Conservation (phyloP, 2,113 vertebrate species). For the Xenopus laevis region DNA sequence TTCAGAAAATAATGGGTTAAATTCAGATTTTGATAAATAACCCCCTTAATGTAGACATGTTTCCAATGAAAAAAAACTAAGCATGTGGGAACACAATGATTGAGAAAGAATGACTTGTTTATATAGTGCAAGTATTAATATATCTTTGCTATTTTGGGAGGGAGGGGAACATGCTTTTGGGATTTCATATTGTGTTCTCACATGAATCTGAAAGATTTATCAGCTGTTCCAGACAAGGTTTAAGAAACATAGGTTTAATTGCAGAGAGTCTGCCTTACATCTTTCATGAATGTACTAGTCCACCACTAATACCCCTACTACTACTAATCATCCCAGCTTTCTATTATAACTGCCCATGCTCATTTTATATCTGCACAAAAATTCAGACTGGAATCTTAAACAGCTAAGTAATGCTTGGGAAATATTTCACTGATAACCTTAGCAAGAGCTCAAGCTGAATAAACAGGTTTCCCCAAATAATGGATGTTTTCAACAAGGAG, state of each 20-base stretch:
- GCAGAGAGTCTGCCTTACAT: not conserved
- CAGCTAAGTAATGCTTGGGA: not conserved
- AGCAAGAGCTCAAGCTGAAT: not conserved
- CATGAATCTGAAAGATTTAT: slow-evolving; percentile 10
- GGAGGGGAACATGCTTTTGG: too few relatives aligned
- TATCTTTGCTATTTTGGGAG: too few relatives aligned
- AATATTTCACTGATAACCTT: slow-evolving; percentile 5
- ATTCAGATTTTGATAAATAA: too few relatives aligned
- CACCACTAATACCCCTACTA: not conserved
- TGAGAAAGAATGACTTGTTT: too few relatives aligned
- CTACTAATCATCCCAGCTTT: not conserved
- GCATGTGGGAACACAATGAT: too few relatives aligned
- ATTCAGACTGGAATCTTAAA: not conserved
- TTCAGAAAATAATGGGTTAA: too few relatives aligned
- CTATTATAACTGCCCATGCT: not conserved
- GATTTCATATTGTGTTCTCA: not conserved
- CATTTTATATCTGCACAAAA: slow-evolving; percentile 2
- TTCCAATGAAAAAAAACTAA: too few relatives aligned
- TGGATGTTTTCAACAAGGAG: too few relatives aligned
- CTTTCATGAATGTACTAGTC: not conserved
- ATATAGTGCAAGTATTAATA: too few relatives aligned
- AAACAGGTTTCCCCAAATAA: too few relatives aligned
- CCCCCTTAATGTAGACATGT: too few relatives aligned
- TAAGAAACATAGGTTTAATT: not conserved
- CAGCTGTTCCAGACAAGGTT: not conserved